Conservation (phyloP, 1,140 invertebrate species). For the Penaeus vannamei region DNA sequence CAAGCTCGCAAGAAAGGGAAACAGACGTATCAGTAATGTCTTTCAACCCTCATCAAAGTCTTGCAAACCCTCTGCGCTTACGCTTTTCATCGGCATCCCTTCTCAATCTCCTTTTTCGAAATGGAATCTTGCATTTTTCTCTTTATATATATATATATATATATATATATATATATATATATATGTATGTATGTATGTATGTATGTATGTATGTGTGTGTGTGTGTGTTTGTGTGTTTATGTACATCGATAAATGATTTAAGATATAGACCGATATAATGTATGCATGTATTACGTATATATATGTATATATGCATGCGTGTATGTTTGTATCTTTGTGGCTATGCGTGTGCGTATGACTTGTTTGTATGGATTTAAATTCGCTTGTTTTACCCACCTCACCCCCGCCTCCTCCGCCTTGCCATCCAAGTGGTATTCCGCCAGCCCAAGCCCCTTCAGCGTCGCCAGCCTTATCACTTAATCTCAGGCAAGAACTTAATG, state of each 20-base stretch:
- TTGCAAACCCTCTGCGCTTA: not conserved
- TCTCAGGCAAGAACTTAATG: slow-evolving; percentile 20
- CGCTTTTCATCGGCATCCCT: not conserved
- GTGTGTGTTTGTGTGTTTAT: too few relatives aligned
- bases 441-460: slow-evolving; percentile 33
- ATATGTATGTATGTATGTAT: not conserved
- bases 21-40: too few relatives aligned
- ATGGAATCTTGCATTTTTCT: not conserved
- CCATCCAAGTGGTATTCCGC: not conserved
- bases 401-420: slow-evolving; percentile 10
- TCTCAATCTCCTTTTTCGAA: not conserved
- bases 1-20: too few relatives aligned
- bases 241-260: not conserved
- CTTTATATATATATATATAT: not conserved
- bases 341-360: not conserved
- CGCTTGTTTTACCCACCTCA: not conserved
- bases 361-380: not conserved
- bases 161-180: not conserved
- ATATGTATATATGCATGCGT: too few relatives aligned
- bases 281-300: too few relatives aligned
- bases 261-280: too few relatives aligned
- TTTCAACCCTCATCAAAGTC: too few relatives aligned
- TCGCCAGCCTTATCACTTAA: too few relatives aligned
- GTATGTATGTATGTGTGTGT: not conserved
- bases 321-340: not conserved